Evolutionary conservation across 37 sponge, comb jelly and placozoan species (phyloP), one percentile per base, ranked within the genome.

Genomic region (Aplysina aerophoba): DNA sequence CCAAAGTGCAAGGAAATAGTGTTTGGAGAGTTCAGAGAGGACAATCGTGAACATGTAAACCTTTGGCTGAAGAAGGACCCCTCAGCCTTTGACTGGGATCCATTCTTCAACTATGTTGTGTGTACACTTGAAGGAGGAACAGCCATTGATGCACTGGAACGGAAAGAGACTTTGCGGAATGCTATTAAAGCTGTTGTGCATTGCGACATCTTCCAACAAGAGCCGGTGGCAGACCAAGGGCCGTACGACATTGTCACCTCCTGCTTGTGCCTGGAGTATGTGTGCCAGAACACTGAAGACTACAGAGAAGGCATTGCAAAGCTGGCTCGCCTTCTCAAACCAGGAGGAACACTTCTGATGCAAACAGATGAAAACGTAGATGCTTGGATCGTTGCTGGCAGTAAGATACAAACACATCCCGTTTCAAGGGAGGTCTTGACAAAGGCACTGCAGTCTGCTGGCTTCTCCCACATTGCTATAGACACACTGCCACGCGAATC

Each of bases 11-110:
- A 50, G 22, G 81, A 80, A 50, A 89, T 89, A 35, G 72, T 89
- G 0, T 59, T 89, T 1, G 50, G 85, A 11, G 89, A 89, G 89
- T 92, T 96, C 40, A 98, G 88, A 20, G 83, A 39, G 21, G 88
- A 59, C 68, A 98, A 83, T 73, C 83, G 88, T 62, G 84, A 56
- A 84, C 94, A 97, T 4, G 96, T 82, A 0, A 60, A 58, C 88
- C 91, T 69, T 6, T 58, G 79, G 24, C 56, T 85, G 21, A 57
- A 53, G 14, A 61, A 57, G 39, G 85, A 89, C 37, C 40, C 85
- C 0, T 33, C 38, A 0, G 85, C 89, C 19, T 38, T 54, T 16
- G 68, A 89, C 54, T 89, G 68, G 62, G 21, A 58, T 0, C 80
- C 53, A 11, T 84, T 60, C 41, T 84, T 85, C 71, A 55, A 84